Evolutionary conservation across 2,797 vertebrate genomes (phyloP).

Genomic region (Poecilia picta): DNA sequence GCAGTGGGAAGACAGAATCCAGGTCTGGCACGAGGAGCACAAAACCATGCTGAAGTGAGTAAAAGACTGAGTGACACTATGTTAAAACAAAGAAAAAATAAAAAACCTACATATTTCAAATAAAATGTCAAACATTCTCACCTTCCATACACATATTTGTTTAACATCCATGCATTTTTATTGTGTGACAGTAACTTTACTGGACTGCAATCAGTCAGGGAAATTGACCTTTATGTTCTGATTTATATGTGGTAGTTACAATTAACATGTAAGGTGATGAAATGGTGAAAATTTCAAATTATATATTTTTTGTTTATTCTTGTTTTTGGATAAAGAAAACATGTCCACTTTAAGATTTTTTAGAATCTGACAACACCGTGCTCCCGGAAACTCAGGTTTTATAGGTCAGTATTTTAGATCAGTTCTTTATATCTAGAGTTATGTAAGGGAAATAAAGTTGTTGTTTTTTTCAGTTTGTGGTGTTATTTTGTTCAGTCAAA

Average conservation of each 20-base stretch:
- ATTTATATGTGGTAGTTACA: neutral
- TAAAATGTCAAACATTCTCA: neutral
- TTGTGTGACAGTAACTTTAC: neutral
- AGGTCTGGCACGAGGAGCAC: conserved; percentile 95
- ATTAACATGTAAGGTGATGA: neutral
- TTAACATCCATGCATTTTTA: neutral
- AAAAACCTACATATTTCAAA: neutral
- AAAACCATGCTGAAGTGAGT: conserved; percentile 91
- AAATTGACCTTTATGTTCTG: neutral
- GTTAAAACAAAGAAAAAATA: neutral
- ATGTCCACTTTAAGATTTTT: neutral
- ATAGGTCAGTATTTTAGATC: neutral
- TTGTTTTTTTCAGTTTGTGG: neutral
- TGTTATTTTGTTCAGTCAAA: neutral
- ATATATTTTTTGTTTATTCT: neutral
- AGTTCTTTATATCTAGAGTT: neutral
- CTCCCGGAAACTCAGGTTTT: neutral
- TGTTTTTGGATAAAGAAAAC: neutral
- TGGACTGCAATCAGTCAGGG: neutral
- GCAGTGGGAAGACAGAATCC: conserved; percentile 96
- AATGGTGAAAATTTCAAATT: neutral
- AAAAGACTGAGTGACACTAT: neutral
- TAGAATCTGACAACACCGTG: neutral
- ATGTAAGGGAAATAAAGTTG: neutral
- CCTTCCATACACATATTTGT: neutral